Evolutionary conservation across 2,113 vertebrate genomes (phyloP), one percentile per base, ranked within the genome.

Genomic region (Tyrannus savana): DNA sequence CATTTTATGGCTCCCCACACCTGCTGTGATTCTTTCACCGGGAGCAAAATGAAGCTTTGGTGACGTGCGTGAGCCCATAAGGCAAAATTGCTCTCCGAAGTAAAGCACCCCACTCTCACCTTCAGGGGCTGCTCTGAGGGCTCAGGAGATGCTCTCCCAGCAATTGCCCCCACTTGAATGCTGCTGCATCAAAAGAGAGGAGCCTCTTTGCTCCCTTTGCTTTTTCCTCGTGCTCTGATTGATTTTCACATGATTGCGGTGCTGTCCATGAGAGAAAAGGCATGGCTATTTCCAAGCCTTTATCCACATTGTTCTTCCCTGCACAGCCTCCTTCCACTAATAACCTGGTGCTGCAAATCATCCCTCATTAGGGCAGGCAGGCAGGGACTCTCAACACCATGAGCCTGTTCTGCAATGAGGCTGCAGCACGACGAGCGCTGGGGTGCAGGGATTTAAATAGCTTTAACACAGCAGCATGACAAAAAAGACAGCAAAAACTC

Each of bases 51-150:
- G 46, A 90, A 49, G n/a, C 22, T 66, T 85, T 69, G 23, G 58
- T 19, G 52, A 63, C 0, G 0, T 22, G 60, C 28, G 18, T 0
- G 12, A 71, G n/a, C 8, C 64, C 10, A 2, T 19, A 63, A 69
- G 42, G n/a, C 18, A 63, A 68, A 88, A 82, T 13, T 4, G 1
- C 46, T 68, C 49, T 76, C 23, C 56, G 63, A 80, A 73, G n/a
- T 21, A 4, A 85, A 87, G 47, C 14, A 25, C 41, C 24, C 21
- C 14, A 6, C 3, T 16, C 19, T 66, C 8, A n/a, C 19, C 79
- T 60, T 49, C 79, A 44, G 75, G 60, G 50, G 9, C 72, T 35
- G 69, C 41, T 73, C 60, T 14, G 31, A 79, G 76, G 69, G 52
- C 37, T 39, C 56, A 35, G 69, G 37, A 81, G 41, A 68, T 84